These are phyloP conservation scores for Deroptyus accipitrinus DNA, from an alignment of 2,113 vertebrate genomes.

Conservation along the genomic window DNA sequence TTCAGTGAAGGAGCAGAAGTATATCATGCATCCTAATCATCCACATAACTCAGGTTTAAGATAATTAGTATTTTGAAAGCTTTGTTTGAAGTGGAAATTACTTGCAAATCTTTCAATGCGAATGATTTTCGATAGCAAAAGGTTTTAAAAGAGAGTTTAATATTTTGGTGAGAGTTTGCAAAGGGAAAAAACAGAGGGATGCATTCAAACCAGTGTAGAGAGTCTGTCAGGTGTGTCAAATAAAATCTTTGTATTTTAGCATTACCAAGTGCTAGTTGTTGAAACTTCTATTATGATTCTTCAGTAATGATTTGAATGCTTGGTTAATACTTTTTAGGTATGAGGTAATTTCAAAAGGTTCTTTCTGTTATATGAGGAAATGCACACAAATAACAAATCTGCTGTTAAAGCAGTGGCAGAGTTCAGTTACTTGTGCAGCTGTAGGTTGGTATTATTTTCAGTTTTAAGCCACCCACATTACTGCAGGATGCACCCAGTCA, in stretches of 20 bases:
- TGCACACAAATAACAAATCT: not conserved
- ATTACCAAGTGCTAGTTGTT: not conserved
- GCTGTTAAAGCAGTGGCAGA: not conserved
- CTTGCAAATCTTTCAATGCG: not conserved
- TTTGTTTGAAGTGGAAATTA: slow-evolving; percentile 13
- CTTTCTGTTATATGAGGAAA: not conserved
- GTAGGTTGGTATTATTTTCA: not conserved
- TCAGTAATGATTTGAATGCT: not conserved
- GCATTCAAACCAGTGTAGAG: not conserved
- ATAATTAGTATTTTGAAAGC: slow-evolving; percentile 6
- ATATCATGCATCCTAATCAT: not conserved
- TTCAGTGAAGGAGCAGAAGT: not conserved
- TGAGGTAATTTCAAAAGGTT: not conserved
- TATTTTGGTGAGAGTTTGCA: not conserved
- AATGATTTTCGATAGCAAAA: not conserved
- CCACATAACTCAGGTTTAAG: not conserved
- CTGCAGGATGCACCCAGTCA: not conserved
- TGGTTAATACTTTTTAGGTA: not conserved
- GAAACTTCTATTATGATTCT: not conserved
- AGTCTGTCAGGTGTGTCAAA: not conserved
- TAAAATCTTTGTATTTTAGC: not conserved
- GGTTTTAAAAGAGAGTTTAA: not conserved
- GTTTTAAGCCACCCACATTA: not conserved
- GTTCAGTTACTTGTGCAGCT: slow-evolving; percentile 1
- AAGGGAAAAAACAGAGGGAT: not conserved